Base-by-base conservation (phyloP, 2,888 invertebrate genomes). In the Eupithecia pulchellata region DNA sequence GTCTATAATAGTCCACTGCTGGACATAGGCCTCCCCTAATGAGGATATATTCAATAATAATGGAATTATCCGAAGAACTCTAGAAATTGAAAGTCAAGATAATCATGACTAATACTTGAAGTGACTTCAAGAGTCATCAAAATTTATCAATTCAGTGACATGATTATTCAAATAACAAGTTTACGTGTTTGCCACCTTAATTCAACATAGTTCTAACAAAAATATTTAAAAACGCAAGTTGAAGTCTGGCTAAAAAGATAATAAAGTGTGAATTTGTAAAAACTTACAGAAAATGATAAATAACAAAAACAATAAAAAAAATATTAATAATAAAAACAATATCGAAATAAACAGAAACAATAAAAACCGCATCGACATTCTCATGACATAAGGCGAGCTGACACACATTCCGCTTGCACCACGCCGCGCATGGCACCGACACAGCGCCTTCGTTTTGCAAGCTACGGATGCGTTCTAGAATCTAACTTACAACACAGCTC, bases 401-500 rank as follows among this genome's bases (percentile, higher is more conserved):
- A 91, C 91, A 91, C 82, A 91, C 88, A 90, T 90, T 82, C 83
- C 68, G 63, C 63, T 91, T 91, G 86, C 90, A 89, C 86, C 86
- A 91, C 78, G 79, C 74, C 83, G 85, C 82, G 81, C 80, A 82
- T 85, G 87, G 87, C 85, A 86, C 87, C 81, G 57, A 29, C 29
- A 30, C 58, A 83, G 58, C 58, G 83, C 74, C 79, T 78, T 78
- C 82, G 76, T 84, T 82, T 84, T 82, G 86, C 84, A 85, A 84
- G 86, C 78, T 71, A 55, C 82, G 84, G 84, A 85, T 84, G 80
- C 80, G 74, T 82, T 82, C 79, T 83, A 82, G 79, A 79, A 77
- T 73, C 67, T 76, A 69, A 63, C 57, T 73, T 76, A 71, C 72
- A 68, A 74, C 67, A 74, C 69, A 29, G 30, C 17, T 55, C 55